Conservation (phyloP, 2,888 invertebrate species). For the Arctia plantaginis region DNA sequence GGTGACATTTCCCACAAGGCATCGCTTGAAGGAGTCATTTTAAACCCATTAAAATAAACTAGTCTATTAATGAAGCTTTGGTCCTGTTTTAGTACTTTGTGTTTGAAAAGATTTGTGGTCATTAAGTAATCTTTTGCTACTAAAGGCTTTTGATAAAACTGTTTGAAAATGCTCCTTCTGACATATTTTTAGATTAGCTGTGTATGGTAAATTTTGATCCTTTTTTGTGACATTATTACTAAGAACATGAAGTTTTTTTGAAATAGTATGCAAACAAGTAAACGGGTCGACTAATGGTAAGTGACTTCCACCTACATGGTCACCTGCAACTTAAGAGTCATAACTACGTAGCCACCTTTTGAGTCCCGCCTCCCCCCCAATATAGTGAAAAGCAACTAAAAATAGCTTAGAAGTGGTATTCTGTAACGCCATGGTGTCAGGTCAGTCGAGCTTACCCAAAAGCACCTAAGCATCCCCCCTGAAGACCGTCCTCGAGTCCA, state of each 20-base stretch:
- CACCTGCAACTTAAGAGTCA: too few relatives aligned
- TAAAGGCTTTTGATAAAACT: not conserved
- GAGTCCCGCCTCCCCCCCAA: too few relatives aligned
- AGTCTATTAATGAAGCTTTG: constrained; percentile 2
- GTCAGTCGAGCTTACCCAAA: not conserved
- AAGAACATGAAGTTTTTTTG: not conserved
- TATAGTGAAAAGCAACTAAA: too few relatives aligned
- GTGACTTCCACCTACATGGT: not conserved
- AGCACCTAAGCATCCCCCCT: too few relatives aligned
- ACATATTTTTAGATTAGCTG: not conserved
- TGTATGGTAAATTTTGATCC: not conserved
- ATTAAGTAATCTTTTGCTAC: not conserved
- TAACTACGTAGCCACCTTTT: too few relatives aligned
- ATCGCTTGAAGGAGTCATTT: constrained; percentile 7
- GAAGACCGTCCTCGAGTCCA: too few relatives aligned
- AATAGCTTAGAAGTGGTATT: not conserved
- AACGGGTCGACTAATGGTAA: not conserved
- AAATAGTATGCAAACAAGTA: not conserved
- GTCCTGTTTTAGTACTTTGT: not conserved
- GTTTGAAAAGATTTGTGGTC: not conserved
- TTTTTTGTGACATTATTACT: not conserved
- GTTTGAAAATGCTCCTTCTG: not conserved
- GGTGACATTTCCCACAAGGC: constrained; percentile 12
- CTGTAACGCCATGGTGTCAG: not conserved
- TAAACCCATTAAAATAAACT: constrained; percentile 3